Conservation (phyloP, 1,140 invertebrate species). For the Aphelinus certus region DNA sequence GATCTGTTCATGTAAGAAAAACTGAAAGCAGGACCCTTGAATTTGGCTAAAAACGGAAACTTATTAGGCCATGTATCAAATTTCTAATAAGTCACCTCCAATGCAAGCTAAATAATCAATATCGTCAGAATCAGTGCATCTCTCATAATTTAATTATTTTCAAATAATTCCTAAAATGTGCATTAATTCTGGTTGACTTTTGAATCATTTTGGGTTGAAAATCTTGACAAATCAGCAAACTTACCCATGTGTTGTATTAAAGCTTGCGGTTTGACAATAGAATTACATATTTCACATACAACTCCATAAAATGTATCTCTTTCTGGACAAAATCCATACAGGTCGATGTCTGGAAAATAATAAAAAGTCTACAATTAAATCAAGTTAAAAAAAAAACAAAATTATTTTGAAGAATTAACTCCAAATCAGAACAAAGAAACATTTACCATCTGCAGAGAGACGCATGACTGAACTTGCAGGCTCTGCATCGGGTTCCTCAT, state of each 20-base stretch:
- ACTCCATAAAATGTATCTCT: slow-evolving; percentile 72
- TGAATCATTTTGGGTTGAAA: no score
- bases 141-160: no score
- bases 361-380: slow-evolving; percentile 17
- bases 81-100: no score
- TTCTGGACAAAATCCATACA: slow-evolving; percentile 73
- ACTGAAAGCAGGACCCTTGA: no score
- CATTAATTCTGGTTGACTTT: no score
- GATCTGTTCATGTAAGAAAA: no score
- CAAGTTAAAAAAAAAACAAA: neutral
- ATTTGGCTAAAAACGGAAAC: no score
- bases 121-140: no score
- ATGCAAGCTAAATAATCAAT: no score
- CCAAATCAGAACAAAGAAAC: slow-evolving; percentile 5
- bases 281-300: slow-evolving; percentile 73
- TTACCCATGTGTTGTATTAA: slow-evolving; percentile 68
- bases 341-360: slow-evolving; percentile 66
- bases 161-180: no score
- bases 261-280: slow-evolving; percentile 72
- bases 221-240: slow-evolving; percentile 1
- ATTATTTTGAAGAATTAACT: neutral
- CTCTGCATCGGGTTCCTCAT: slow-evolving; percentile 60
- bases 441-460: slow-evolving; percentile 60
- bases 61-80: no score
- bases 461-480: slow-evolving; percentile 59